Conservation (phyloP, 2,113 vertebrate species). For the Calyptomena viridis region DNA sequence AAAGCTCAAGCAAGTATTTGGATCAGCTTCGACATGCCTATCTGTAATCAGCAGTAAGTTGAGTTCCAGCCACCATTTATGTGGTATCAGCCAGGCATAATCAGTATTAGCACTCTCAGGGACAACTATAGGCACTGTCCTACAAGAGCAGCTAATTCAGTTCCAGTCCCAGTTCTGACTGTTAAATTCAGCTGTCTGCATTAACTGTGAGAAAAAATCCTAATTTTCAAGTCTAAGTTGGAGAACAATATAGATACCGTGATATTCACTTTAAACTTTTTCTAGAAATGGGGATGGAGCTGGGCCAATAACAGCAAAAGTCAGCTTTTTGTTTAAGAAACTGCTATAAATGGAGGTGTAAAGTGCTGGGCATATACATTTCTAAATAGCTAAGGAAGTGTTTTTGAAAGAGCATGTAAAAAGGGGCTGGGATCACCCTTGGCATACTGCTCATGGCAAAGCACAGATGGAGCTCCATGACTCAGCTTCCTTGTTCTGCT, state of each 20-base stretch:
- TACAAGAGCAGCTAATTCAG: neutral
- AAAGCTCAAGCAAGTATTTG: neutral
- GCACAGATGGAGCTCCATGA: neutral
- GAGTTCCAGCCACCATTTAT: neutral
- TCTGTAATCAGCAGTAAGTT: neutral
- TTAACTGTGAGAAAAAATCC: neutral
- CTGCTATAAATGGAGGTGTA: neutral
- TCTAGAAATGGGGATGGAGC: neutral
- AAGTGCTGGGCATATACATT: neutral
- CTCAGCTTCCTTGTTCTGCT: neutral
- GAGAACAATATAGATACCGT: neutral
- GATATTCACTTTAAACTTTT: neutral
- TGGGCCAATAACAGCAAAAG: neutral
- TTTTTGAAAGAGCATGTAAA: neutral
- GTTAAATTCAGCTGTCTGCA: neutral
- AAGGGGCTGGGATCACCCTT: neutral
- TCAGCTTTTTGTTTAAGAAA: neutral
- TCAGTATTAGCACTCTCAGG: neutral
- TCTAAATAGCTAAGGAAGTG: neutral
- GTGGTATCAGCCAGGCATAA: neutral
- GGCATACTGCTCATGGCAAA: neutral
- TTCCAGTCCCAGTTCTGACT: neutral
- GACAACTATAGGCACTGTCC: neutral
- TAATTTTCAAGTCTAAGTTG: neutral
- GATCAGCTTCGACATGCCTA: neutral